phyloP scores from a whole-genome alignment of 37 sponge, comb jelly and placozoan species.

The Aplysina aerophoba region DNA sequence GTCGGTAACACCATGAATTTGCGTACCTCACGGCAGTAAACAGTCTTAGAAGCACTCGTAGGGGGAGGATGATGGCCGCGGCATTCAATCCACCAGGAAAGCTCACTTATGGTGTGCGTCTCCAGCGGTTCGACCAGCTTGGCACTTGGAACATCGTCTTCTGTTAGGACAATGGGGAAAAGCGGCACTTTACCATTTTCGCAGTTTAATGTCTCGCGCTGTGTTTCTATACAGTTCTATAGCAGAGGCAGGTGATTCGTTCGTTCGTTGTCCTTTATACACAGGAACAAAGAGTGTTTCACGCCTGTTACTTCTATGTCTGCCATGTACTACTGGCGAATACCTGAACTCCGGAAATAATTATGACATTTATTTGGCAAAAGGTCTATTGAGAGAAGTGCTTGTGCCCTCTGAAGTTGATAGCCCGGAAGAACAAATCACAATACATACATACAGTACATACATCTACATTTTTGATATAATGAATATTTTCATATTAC shows the following conservation, averaged over 20 bases:
- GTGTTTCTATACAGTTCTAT: background rate
- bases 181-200: background rate
- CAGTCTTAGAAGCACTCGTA: background rate
- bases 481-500: no score
- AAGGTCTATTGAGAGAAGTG: background rate
- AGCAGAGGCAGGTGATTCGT: background rate
- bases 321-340: background rate
- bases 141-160: background rate
- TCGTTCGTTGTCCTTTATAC: background rate
- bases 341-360: background rate
- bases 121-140: constrained; percentile 1
- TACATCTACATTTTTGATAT: no score
- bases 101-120: background rate
- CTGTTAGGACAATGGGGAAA: background rate
- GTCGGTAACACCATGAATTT: background rate
- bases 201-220: background rate
- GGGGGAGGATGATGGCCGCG: background rate
- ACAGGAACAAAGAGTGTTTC: background rate
- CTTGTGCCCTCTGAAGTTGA: no score
- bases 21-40: constrained; percentile 12
- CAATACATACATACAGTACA: no score
- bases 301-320: background rate
- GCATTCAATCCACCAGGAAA: constrained; percentile 11
- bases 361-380: constrained; percentile 6
- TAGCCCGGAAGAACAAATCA: no score